Conservation (phyloP, 2,888 invertebrate genomes). For the Prosapia bicincta region DNA sequence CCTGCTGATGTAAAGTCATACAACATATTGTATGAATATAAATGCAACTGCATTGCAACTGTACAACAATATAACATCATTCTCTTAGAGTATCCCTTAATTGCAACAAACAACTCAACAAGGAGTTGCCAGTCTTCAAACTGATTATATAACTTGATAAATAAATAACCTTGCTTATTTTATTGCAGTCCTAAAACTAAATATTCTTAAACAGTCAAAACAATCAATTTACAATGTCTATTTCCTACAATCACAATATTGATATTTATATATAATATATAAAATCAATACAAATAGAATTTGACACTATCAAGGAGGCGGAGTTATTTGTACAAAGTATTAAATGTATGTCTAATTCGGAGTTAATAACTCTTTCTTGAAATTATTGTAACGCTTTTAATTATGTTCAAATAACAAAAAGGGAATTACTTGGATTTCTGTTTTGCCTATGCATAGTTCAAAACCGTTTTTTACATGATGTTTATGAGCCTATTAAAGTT, state of each 20-base stretch:
- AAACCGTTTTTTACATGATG: no score
- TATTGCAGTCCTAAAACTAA: not conserved
- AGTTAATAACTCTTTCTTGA: not conserved
- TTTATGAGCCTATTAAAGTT: no score
- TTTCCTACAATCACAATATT: not conserved
- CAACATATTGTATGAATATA: no score
- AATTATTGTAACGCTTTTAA: not conserved
- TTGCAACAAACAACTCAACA: no score
- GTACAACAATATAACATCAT: no score
- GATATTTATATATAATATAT: not conserved
- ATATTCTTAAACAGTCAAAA: not conserved
- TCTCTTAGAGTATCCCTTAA: no score
- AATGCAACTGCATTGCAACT: no score
- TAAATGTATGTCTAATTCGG: not conserved
- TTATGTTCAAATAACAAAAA: not conserved
- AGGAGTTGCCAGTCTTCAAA: not conserved
- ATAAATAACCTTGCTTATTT: not conserved
- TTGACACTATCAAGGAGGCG: not conserved
- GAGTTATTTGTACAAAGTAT: not conserved
- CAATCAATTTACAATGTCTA: not conserved
- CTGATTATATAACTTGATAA: not conserved
- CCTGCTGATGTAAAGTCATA: no score
- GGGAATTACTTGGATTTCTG: not conserved
- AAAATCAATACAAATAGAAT: not conserved
- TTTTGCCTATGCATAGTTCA: not conserved